These are phyloP conservation scores for Nothoprocta perdicaria DNA, from an alignment of 2,113 vertebrate genomes.

Conservation along the genomic window DNA sequence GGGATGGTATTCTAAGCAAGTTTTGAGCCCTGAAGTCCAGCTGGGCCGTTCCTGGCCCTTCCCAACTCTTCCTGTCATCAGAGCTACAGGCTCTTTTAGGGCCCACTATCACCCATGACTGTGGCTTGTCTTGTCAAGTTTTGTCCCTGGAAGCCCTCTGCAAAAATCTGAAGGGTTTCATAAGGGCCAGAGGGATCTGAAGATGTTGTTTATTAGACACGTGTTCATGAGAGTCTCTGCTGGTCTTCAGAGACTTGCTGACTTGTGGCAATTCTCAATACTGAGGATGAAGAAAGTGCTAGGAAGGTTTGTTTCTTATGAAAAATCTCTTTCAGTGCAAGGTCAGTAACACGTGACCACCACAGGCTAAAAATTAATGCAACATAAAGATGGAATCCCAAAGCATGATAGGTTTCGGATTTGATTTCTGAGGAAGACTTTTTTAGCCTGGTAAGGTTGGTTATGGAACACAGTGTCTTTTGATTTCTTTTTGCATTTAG, in stretches of 20 bases:
- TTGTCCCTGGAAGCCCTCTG: neutral
- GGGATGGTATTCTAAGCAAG: neutral
- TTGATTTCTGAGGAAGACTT: neutral
- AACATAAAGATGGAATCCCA: neutral
- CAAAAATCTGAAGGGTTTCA: neutral
- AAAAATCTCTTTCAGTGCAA: neutral
- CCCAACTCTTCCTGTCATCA: neutral
- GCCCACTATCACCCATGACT: neutral
- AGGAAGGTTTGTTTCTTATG: neutral
- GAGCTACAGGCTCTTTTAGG: neutral
- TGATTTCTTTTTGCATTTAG: neutral
- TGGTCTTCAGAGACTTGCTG: neutral
- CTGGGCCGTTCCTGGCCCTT: neutral
- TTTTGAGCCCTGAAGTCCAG: neutral
- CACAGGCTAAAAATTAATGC: neutral
- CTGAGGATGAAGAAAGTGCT: neutral
- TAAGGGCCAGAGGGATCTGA: neutral
- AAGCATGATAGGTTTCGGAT: neutral
- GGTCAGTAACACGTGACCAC: neutral
- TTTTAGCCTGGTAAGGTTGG: neutral
- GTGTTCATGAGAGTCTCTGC: neutral
- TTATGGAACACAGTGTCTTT: neutral
- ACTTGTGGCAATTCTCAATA: fast-evolving
- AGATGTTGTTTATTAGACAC: neutral
- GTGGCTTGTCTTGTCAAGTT: neutral